Conservation (phyloP, 2,888 invertebrate species). For the Drosophila demipolita region DNA sequence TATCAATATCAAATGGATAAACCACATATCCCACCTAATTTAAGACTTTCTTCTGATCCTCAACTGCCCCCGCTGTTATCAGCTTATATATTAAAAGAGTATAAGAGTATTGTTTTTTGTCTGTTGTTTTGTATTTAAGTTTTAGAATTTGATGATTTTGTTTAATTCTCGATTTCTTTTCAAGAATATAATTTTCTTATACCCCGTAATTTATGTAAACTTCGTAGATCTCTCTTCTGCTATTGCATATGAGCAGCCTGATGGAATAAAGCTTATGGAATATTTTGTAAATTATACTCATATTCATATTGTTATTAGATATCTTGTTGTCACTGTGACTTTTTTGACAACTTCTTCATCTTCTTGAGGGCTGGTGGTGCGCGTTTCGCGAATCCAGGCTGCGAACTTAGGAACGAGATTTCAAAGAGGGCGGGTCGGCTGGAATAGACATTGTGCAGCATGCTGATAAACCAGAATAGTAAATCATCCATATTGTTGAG, state of each 20-base stretch:
- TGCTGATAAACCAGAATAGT: constrained; percentile 76
- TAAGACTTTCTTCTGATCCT: neutral
- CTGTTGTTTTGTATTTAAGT: constrained; percentile 5
- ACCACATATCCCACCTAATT: neutral
- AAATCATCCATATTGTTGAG: constrained; percentile 72
- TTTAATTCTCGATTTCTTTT: constrained; percentile 2
- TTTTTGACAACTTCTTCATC: constrained; percentile 56
- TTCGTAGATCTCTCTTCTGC: neutral
- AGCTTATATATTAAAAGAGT: neutral
- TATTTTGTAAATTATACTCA: neutral
- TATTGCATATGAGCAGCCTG: neutral
- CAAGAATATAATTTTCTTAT: constrained; percentile 8
- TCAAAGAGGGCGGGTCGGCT: constrained; percentile 79
- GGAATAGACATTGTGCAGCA: constrained; percentile 76
- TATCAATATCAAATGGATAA: neutral
- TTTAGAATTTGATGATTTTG: constrained; percentile 25
- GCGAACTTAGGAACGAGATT: constrained; percentile 78
- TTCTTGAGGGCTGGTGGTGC: constrained; percentile 71
- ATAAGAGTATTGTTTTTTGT: neutral
- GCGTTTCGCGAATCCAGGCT: constrained; percentile 71
- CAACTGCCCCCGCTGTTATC: neutral
- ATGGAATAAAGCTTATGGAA: constrained; percentile 8
- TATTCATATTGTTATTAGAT: neutral
- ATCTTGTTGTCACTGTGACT: constrained; percentile 25
- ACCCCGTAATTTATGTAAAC: constrained; percentile 12